Evolutionary conservation across 2,113 vertebrate genomes (phyloP).

Genomic region (Zootoca vivipara): DNA sequence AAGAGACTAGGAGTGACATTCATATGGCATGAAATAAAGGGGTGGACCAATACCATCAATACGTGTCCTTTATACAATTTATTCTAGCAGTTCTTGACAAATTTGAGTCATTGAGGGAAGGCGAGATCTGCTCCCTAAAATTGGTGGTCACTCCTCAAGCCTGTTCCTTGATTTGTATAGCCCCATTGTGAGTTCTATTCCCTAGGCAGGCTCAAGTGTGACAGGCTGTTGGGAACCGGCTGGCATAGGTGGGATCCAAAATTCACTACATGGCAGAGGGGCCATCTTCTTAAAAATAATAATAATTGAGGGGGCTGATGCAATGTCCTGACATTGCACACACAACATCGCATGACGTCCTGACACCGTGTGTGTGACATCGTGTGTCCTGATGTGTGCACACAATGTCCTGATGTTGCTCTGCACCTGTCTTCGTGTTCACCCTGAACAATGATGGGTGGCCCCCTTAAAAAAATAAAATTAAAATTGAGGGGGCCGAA

Average conservation of each 20-base stretch:
- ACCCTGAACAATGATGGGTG: too few relatives aligned
- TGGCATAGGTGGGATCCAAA: background rate
- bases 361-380: too few relatives aligned
- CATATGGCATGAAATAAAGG: background rate
- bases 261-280: background rate
- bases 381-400: too few relatives aligned
- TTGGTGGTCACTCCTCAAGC: too few relatives aligned
- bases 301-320: too few relatives aligned
- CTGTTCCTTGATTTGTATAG: background rate
- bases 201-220: background rate
- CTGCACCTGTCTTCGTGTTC: too few relatives aligned
- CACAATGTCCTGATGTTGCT: too few relatives aligned
- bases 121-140: background rate
- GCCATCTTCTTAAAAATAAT: too few relatives aligned
- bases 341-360: too few relatives aligned
- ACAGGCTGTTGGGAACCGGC: background rate
- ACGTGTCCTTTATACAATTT: background rate
- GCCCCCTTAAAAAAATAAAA: too few relatives aligned
- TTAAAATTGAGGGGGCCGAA: too few relatives aligned
- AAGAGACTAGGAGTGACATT: background rate
- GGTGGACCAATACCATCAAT: background rate
- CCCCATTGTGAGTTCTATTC: background rate
- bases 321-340: too few relatives aligned
- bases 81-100: background rate
- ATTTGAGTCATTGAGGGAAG: background rate